Percentiles rank a stretch among this genome's conserved stretches.
These are phyloP conservation scores for Pseudobourletiella spinata DNA, from an alignment of 1,140 invertebrate species.

Conservation along the genomic window DNA sequence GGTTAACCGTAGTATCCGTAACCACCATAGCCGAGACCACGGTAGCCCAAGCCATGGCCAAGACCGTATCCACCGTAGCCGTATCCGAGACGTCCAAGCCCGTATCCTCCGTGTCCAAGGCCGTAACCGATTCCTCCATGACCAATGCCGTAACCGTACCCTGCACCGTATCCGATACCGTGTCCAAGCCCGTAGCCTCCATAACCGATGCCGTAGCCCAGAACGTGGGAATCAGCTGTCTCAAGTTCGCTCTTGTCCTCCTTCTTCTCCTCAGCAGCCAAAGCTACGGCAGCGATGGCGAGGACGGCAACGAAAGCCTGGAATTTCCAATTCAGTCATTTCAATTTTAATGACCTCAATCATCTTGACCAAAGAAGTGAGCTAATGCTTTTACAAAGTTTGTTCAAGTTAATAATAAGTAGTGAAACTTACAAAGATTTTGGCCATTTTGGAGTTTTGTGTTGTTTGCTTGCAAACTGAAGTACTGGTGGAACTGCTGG, in stretches of 20 bases:
- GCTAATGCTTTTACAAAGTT: not conserved
- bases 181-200: not conserved
- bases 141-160: not conserved
- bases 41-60: not conserved
- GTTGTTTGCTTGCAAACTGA: too few relatives aligned
- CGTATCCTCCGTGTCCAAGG: not conserved
- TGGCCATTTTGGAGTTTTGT: not conserved
- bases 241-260: not conserved
- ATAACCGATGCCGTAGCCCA: not conserved
- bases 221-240: not conserved
- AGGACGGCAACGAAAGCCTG: not conserved
- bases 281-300: not conserved
- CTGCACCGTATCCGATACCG: not conserved
- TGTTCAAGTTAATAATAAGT: not conserved
- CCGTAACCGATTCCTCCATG: too few relatives aligned
- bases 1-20: not conserved
- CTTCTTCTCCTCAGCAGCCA: not conserved
- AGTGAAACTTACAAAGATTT: not conserved
- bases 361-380: too few relatives aligned
- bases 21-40: not conserved
- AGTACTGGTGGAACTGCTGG: too few relatives aligned
- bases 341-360: too few relatives aligned
- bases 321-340: too few relatives aligned
- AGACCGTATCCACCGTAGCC: not conserved
- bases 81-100: too few relatives aligned